These are phyloP conservation scores for Leptinotarsa texana DNA, from an alignment of 1,140 invertebrate genomes.

Conservation along the genomic window DNA sequence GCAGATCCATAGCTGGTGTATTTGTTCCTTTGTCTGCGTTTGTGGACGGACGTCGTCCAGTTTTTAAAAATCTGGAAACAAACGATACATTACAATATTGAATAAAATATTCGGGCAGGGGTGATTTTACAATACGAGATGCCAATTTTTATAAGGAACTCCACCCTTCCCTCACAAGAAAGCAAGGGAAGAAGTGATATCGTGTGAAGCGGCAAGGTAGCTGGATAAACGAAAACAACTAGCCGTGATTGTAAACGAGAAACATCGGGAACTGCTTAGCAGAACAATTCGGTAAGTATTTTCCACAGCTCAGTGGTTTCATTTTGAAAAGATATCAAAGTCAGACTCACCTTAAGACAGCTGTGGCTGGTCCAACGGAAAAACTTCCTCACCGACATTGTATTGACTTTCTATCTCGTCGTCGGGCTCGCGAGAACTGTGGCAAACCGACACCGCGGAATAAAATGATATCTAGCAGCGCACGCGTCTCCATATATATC, in stretches of 20 bases:
- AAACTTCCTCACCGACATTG: conserved; percentile 45
- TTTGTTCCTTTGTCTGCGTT: conserved; percentile 36
- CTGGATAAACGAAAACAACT: no score
- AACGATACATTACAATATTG: not conserved
- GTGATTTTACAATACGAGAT: no score
- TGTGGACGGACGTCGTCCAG: conserved; percentile 40
- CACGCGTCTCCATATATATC: conserved; percentile 27
- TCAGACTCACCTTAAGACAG: conserved; percentile 45
- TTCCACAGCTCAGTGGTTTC: not conserved
- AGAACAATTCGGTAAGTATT: no score
- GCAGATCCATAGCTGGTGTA: conserved; percentile 33
- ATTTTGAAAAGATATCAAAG: not conserved
- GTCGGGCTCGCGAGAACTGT: not conserved
- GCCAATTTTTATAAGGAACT: no score
- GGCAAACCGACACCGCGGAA: not conserved
- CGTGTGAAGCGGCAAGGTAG: no score
- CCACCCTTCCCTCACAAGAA: no score
- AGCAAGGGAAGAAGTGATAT: no score
- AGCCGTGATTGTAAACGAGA: no score
- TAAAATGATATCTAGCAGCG: conserved; percentile 20
- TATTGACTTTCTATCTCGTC: conserved; percentile 9
- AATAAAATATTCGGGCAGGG: no score
- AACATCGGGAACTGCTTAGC: no score
- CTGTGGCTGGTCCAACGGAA: conserved; percentile 41
- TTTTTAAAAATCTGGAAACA: conserved; percentile 40